Percentiles rank a stretch among this genome's conserved stretches.
Evolutionary conservation across 2,113 vertebrate species (phyloP).

Genomic region (Pangasianodon hypophthalmus): DNA sequence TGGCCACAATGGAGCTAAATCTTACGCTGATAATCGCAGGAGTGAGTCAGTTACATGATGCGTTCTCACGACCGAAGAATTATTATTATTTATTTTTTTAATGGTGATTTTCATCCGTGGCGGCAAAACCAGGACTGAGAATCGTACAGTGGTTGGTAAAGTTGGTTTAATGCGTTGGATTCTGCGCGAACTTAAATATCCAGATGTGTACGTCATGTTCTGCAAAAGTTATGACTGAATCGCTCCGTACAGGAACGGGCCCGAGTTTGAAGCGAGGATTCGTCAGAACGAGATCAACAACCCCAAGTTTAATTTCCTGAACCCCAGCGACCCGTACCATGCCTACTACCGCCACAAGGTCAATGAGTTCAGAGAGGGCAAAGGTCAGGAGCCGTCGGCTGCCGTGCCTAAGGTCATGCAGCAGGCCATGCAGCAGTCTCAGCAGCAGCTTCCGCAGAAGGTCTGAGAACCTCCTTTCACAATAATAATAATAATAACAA

Average conservation of each 20-base stretch:
- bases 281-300: slow-evolving; percentile 99
- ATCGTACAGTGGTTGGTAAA: too few species aligned
- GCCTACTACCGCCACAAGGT: slow-evolving; percentile 99
- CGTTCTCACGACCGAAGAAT: too few species aligned
- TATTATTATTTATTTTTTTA: too few species aligned
- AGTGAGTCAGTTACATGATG: too few species aligned
- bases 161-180: too few species aligned
- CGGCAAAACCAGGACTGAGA: too few species aligned
- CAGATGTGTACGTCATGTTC: neutral
- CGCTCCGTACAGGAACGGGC: slow-evolving; percentile 83
- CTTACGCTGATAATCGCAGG: too few species aligned
- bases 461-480: slow-evolving; percentile 60
- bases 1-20: too few species aligned
- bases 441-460: slow-evolving; percentile 92
- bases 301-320: slow-evolving; percentile 97
- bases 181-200: too few species aligned
- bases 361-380: slow-evolving; percentile 98
- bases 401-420: slow-evolving; percentile 99
- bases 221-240: neutral
- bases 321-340: slow-evolving; percentile 97
- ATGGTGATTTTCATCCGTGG: too few species aligned
- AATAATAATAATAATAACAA: neutral
- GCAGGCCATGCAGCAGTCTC: slow-evolving; percentile 75
- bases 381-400: slow-evolving; percentile 93
- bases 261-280: slow-evolving; percentile 97